Evolutionary conservation across 2,113 vertebrate genomes (phyloP).

Genomic region (Pelusios castaneus): DNA sequence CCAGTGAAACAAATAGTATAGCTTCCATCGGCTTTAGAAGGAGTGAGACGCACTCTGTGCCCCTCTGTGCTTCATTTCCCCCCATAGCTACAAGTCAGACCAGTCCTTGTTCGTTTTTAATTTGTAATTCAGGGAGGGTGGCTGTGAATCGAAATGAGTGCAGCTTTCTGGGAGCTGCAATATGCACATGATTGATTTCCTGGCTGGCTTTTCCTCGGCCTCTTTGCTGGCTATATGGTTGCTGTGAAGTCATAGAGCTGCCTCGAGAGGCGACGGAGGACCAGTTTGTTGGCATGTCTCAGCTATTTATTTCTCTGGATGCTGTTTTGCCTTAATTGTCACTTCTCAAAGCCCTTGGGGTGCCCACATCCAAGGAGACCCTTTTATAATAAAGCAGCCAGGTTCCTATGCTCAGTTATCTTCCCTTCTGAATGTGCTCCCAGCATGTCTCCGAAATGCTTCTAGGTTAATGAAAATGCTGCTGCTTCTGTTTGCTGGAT

Average conservation of each 20-base stretch:
- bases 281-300: not conserved
- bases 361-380: not conserved
- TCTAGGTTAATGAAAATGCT: constrained; percentile 6
- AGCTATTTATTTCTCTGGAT: constrained; percentile 6
- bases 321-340: constrained; percentile 2
- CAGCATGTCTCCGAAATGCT: not conserved
- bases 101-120: not conserved
- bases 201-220: not conserved
- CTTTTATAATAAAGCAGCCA: constrained; percentile 27
- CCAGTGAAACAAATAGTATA: not conserved
- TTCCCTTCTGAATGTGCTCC: constrained; percentile 13
- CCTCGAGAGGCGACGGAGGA: not conserved
- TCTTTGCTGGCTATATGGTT: not conserved
- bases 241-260: not conserved
- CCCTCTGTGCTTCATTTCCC: not conserved
- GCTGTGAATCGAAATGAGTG: not conserved
- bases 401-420: not conserved
- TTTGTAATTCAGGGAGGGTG: not conserved
- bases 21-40: fast-evolving
- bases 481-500: not conserved
- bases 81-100: not conserved
- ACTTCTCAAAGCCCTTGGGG: not conserved
- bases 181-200: not conserved
- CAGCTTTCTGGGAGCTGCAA: not conserved
- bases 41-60: too few relatives aligned